These are phyloP conservation scores for Uloborus diversus DNA, from an alignment of 1,140 invertebrate genomes.

Conservation along the genomic window DNA sequence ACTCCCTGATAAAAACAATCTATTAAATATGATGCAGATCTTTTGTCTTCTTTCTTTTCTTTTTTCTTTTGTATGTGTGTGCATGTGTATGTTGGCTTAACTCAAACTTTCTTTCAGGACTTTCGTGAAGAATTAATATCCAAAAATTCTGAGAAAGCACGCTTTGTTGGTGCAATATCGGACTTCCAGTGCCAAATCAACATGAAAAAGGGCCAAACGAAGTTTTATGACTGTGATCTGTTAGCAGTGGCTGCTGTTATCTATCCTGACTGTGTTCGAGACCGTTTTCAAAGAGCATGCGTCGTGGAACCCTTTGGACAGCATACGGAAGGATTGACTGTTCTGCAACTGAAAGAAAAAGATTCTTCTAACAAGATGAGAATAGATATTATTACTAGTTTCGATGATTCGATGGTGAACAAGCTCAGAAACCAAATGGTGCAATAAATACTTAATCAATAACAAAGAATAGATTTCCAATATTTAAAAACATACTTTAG, in stretches of 20 bases:
- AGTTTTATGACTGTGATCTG: slow-evolving; percentile 12
- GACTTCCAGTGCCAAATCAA: no score
- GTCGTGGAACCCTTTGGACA: slow-evolving; percentile 7
- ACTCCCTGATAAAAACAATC: no score
- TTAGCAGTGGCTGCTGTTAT: slow-evolving; percentile 17
- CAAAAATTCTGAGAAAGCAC: background rate
- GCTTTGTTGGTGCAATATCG: no score
- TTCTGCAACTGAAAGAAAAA: background rate
- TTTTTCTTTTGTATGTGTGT: no score
- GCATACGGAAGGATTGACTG: background rate
- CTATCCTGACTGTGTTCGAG: slow-evolving; percentile 6
- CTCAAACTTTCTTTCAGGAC: no score
- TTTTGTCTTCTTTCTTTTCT: no score
- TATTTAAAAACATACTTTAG: no score
- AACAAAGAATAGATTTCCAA: no score
- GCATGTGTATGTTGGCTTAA: no score
- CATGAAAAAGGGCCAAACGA: background rate
- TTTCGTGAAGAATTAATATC: background rate
- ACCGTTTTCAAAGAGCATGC: background rate
- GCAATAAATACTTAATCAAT: no score
- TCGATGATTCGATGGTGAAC: slow-evolving; percentile 2
- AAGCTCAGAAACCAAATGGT: slow-evolving; percentile 15
- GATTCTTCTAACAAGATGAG: background rate
- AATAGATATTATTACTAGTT: slow-evolving; percentile 10
- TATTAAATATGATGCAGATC: no score